These are phyloP conservation scores for Xenopus tropicalis DNA, from an alignment of 2,113 vertebrate genomes.

Conservation along the genomic window UCB_Xtro_10.0 CM004445.2:101558001-101558500, in stretches of 20 bases:
- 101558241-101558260: slow-evolving; percentile 27
- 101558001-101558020: no score
- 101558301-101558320: slow-evolving; percentile 34
- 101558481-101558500: background rate
- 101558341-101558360: slow-evolving; percentile 37
- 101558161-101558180: no score
- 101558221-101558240: background rate
- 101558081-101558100: no score
- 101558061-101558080: no score
- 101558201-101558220: background rate
- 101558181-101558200: no score
- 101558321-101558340: slow-evolving; percentile 26
- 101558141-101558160: background rate
- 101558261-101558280: slow-evolving; percentile 23
- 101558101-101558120: no score
- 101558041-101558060: no score
- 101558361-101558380: slow-evolving; percentile 34
- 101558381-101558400: slow-evolving; percentile 19
- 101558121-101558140: slow-evolving; percentile 29
- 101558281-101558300: slow-evolving; percentile 17
- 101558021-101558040: no score
- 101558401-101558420: slow-evolving; percentile 29
- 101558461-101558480: slow-evolving; percentile 23
- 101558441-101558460: slow-evolving; percentile 31
- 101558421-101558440: slow-evolving; percentile 28